Evolutionary conservation across 2,113 vertebrate genomes (phyloP).

Genomic region (Capreolus pygargus): DNA sequence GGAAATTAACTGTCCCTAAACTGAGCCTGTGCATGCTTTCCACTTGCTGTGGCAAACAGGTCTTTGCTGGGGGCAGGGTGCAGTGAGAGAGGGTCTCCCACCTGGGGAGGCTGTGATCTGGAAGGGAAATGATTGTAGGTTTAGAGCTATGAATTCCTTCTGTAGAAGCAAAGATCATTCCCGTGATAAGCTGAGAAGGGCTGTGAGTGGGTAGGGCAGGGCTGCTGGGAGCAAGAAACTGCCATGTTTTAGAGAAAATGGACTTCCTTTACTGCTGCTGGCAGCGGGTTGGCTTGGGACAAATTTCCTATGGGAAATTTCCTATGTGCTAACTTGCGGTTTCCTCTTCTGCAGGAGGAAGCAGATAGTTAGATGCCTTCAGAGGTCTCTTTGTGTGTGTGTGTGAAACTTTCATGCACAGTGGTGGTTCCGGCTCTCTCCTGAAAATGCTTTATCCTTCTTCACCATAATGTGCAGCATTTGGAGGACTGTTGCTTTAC

Average conservation of each 20-base stretch:
- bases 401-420: neutral
- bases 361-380: neutral
- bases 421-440: neutral
- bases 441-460: neutral
- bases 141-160: neutral
- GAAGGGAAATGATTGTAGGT: neutral
- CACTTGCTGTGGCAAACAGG: slow-evolving; percentile 80
- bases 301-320: neutral
- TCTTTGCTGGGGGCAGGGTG: slow-evolving; percentile 73
- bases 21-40: slow-evolving; percentile 82
- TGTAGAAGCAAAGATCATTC: neutral
- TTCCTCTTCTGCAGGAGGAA: neutral
- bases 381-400: neutral
- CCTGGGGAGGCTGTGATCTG: slow-evolving; percentile 20
- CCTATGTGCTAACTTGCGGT: neutral
- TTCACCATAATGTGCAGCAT: neutral
- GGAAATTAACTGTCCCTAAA: slow-evolving; percentile 91
- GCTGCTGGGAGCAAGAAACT: neutral
- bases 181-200: neutral
- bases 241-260: neutral
- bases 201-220: neutral
- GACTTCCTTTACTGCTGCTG: neutral
- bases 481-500: neutral
- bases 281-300: neutral
- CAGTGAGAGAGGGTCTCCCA: neutral